Base-by-base conservation (phyloP, 2,797 vertebrate species). In the Phoebastria nigripes region DNA sequence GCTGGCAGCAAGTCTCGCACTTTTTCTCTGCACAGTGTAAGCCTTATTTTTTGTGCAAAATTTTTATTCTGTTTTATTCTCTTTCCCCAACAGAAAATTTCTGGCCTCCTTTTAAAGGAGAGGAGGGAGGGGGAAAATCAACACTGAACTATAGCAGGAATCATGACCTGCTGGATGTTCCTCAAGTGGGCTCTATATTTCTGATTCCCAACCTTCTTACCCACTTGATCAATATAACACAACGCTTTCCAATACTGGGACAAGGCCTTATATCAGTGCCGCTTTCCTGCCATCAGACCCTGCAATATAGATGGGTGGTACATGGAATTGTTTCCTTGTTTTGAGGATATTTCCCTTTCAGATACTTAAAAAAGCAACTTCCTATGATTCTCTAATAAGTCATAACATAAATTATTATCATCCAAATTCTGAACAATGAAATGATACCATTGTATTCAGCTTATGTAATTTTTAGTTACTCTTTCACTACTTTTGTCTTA, bases 21-120 rank as follows among this genome's bases (percentile, higher is more conserved):
- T 93, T 89, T 9, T 84, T 46, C 21, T 94, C 71, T 94, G 44
- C 28, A 4, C 10, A 52, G 8, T 44, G 96, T 97, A 96, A 97
- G 95, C 13, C 37, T 70, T 49, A 55, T 73, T 80, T 87, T 35
- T 77, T 72, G 13, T 24, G 15, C 24, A 87, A 80, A 65, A 16
- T 16, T 54, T 84, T 69, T 74, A n/a, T 82, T 84, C 46, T 55
- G 0, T 20, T 19, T 44, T 44, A 44, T 44, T 44, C 7, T 59
- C 37, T 52, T 88, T n/a, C 22, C 42, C 18, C 20, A 61, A 4
- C 2, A 72, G 33, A 89, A 79, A 52, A 35, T 28, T 47, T 70
- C 20, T 66, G 47, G 3, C 7, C 19, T 72, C 21, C 61, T 76
- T 94, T 41, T 80, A 72, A 77, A 93, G 9, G 29, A 61, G 22